A percentile compares a stretch with the other conserved stretches of the same genome.
phyloP scores from a whole-genome alignment of 2,888 invertebrate species.

The Listrodromus nycthemerus region DNA sequence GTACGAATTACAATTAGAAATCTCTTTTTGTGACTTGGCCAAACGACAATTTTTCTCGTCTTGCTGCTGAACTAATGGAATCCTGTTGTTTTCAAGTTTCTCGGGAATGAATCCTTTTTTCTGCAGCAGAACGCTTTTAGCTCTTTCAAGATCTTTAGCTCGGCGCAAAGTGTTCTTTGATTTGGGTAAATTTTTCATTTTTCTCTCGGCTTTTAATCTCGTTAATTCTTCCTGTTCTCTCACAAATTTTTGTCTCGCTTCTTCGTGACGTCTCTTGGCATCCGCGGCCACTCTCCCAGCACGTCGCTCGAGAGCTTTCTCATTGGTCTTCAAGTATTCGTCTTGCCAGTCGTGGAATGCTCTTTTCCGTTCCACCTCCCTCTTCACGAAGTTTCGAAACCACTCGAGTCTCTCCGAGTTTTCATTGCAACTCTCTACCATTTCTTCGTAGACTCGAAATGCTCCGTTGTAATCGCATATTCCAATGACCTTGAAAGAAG shows the following conservation, averaged over 20 bases:
- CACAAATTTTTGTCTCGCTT: conserved; percentile 77
- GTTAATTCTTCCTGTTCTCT: conserved; percentile 72
- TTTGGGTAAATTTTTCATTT: conserved; percentile 61
- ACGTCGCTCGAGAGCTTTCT: conserved; percentile 70
- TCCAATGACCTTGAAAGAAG: conserved; percentile 85
- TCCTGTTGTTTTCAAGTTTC: conserved; percentile 87
- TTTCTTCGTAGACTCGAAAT: conserved; percentile 87
- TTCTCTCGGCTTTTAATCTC: conserved; percentile 77
- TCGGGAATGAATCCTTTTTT: conserved; percentile 88
- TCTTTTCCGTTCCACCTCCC: conserved; percentile 76
- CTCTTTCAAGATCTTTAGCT: conserved; percentile 87
- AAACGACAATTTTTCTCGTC: conserved; percentile 86
- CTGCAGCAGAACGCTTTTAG: conserved; percentile 87
- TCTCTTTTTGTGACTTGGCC: conserved; percentile 76
- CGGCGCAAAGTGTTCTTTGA: conserved; percentile 86
- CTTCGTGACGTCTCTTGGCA: conserved; percentile 87
- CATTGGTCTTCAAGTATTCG: conserved; percentile 74
- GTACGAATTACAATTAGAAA: conserved; percentile 61
- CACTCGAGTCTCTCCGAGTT: conserved; percentile 74
- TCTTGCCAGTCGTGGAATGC: conserved; percentile 77
- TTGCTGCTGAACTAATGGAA: conserved; percentile 87
- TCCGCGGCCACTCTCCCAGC: conserved; percentile 72
- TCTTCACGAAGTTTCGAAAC: conserved; percentile 77
- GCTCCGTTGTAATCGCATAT: conserved; percentile 89
- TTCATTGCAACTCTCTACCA: conserved; percentile 83